A percentile compares a stretch with the other conserved stretches of the same genome.
Conservation (phyloP, 2,113 vertebrate genomes). For the Tupaia tana region DNA sequence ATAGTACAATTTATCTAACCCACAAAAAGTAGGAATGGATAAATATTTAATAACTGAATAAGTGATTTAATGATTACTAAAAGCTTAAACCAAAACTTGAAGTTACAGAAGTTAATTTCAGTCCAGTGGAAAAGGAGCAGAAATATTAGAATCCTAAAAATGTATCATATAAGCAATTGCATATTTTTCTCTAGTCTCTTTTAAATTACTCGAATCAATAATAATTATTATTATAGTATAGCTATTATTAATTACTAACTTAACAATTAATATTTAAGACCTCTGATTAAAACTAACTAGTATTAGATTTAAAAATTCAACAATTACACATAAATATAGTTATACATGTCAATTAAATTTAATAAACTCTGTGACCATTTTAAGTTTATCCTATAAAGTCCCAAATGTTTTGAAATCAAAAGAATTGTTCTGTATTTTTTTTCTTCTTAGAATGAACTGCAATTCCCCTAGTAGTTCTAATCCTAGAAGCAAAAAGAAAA, state of each 20-base stretch:
- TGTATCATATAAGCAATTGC: neutral
- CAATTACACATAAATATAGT: neutral
- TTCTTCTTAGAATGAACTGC: neutral
- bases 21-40: neutral
- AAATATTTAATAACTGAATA: conserved; percentile 31
- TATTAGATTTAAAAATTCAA: neutral
- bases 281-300: neutral
- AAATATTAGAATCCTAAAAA: neutral
- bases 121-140: neutral
- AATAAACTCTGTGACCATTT: neutral
- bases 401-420: neutral
- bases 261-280: neutral
- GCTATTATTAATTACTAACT: too few relatives aligned
- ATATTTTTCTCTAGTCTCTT: neutral
- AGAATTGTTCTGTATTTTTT: neutral
- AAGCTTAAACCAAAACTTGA: conserved; percentile 19
- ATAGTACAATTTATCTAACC: neutral
- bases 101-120: conserved; percentile 33
- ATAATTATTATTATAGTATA: too few relatives aligned
- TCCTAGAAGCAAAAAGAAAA: neutral
- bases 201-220: neutral
- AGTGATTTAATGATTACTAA: neutral
- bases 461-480: neutral
- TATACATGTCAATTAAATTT: neutral
- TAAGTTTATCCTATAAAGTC: neutral